Evolutionary conservation across 2,888 invertebrate genomes (phyloP), one percentile per base, ranked within the genome.

Genomic region (Andricus curvator): DNA sequence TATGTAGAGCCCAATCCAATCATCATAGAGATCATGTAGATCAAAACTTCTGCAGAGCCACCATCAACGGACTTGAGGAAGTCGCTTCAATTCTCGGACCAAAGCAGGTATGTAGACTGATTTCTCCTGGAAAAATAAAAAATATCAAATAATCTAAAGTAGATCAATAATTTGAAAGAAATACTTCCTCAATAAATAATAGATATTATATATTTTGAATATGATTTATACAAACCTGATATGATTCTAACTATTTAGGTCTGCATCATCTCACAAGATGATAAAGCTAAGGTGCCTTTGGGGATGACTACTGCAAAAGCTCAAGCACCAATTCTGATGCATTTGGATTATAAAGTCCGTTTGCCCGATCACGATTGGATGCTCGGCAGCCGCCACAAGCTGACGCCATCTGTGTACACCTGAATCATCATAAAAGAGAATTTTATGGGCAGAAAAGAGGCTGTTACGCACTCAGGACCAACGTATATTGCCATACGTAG

Each of bases 391-490:
- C 56, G 83, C 6, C 90, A 91, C 81, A 89, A 90, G 77, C 80
- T 91, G 4, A 90, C 88, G 33, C 89, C 89, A 48, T 87, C 88
- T 20, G 89, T 91, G 0, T 89, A 90, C 83, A 90, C 88, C n/a
- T 86, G 83, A 25, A 84, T 88, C 65, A 67, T 74, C 60, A 86
- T 91, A 15, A 85, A 87, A 67, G 64, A 79, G 22, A 85, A 88
- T 81, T 82, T 81, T 74, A 66, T 87, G 82, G 89, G 89, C 77
- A 80, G 84, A 76, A 84, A 86, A 81, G 81, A 90, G 86, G 90
- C 91, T 76, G 91, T 92, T 48, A 80, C 86, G 56, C 91, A 91
- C 81, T 88, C 86, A 80, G 93, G 93, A n/a, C 93, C 93, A 68
- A 93, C 92, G 78, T 91, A 90, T 85, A 86, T 93, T 56, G 88